Percentiles rank a stretch among this genome's conserved stretches.
Evolutionary conservation across 1,140 invertebrate genomes (phyloP).

Genomic region (Drosophila tristis): DNA sequence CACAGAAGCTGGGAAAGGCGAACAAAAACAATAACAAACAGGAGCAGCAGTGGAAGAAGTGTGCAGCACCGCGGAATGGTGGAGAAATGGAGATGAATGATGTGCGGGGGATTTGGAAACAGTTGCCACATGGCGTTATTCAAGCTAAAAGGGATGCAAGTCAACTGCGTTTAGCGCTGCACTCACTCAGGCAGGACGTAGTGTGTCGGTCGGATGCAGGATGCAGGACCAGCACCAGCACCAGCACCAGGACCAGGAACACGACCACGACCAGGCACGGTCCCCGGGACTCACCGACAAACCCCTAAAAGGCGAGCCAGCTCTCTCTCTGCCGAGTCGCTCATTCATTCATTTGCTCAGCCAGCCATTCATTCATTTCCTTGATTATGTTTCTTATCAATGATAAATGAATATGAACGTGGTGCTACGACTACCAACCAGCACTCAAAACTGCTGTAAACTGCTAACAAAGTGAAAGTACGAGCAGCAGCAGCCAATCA

Average conservation of each 20-base stretch:
- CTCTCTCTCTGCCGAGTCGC: slow-evolving; percentile 19
- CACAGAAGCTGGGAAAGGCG: slow-evolving; percentile 24
- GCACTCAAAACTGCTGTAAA: slow-evolving; percentile 76
- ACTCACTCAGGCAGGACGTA: slow-evolving; percentile 36
- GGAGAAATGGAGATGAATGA: slow-evolving; percentile 62
- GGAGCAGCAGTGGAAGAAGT: not conserved
- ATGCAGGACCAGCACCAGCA: not conserved
- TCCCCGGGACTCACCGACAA: not conserved
- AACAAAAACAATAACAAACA: too few species aligned
- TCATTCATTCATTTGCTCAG: slow-evolving; percentile 80
- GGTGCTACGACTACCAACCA: slow-evolving; percentile 12
- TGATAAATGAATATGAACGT: slow-evolving; percentile 80
- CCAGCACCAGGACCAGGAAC: not conserved
- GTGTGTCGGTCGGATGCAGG: not conserved
- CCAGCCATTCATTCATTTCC: slow-evolving; percentile 80
- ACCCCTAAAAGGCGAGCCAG: not conserved
- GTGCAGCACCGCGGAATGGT: slow-evolving; percentile 12
- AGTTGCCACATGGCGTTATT: slow-evolving; percentile 68
- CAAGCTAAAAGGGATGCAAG: slow-evolving; percentile 61
- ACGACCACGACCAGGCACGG: not conserved
- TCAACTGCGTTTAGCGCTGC: slow-evolving; percentile 55
- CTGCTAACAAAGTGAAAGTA: slow-evolving; percentile 76
- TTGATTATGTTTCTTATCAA: slow-evolving; percentile 82
- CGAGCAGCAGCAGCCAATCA: slow-evolving; percentile 29
- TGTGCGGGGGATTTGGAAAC: slow-evolving; percentile 60